Conservation (phyloP, 2,888 invertebrate genomes). For the Amiota communis region DNA sequence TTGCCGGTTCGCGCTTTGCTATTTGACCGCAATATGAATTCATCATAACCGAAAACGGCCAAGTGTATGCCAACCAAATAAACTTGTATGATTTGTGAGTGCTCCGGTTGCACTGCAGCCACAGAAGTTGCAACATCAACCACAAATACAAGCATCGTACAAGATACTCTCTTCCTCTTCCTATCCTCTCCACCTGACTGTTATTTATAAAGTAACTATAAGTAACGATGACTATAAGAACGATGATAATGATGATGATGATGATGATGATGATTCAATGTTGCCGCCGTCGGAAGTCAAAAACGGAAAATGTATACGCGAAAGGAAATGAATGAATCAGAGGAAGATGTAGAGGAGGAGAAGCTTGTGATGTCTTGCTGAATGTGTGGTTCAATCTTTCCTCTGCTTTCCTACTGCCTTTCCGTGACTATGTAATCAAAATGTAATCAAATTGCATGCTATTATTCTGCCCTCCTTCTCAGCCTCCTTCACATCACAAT, state of each 20-base stretch:
- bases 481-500: too few relatives aligned
- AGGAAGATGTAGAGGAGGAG: not conserved
- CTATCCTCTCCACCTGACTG: not conserved
- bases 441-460: slow-evolving; percentile 21
- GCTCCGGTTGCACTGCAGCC: not conserved
- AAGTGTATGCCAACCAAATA: slow-evolving; percentile 9
- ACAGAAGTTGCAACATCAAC: slow-evolving; percentile 12
- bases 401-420: not conserved
- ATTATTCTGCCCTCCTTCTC: too few relatives aligned
- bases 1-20: not conserved
- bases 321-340: not conserved
- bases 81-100: slow-evolving; percentile 24
- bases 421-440: slow-evolving; percentile 8
- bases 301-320: slow-evolving; percentile 11
- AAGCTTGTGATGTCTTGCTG: not conserved
- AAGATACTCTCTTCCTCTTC: not conserved
- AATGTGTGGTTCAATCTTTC: slow-evolving; percentile 4
- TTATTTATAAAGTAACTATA: slow-evolving; percentile 9
- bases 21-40: slow-evolving; percentile 29
- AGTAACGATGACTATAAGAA: not conserved
- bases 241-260: not conserved
- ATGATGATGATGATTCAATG: not conserved
- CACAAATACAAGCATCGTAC: not conserved
- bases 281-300: not conserved
- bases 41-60: slow-evolving; percentile 22